These are phyloP conservation scores for Tryphoninae sp. DNA, from an alignment of 2,888 invertebrate genomes.

Conservation along the genomic window DNA sequence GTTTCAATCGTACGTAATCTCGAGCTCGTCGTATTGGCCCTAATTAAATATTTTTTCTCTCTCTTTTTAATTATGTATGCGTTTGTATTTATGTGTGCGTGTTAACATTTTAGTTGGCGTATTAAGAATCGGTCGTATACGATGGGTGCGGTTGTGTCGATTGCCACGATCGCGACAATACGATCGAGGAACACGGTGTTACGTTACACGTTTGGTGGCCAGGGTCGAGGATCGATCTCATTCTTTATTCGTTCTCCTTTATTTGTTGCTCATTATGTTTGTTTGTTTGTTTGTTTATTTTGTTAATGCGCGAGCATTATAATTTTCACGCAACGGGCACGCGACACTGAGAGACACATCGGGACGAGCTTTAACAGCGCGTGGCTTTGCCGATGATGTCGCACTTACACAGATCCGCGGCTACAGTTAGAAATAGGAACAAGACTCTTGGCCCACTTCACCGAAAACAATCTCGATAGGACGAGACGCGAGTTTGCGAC, in stretches of 20 bases:
- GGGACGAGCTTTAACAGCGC: constrained; percentile 27
- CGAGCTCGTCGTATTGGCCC: not conserved
- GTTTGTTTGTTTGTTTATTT: not conserved
- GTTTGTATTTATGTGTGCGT: constrained; percentile 11
- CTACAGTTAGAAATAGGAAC: constrained; percentile 77
- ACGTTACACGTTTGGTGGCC: constrained; percentile 45
- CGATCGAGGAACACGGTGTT: constrained; percentile 52
- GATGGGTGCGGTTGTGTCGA: constrained; percentile 44
- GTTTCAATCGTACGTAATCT: not conserved
- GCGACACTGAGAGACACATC: constrained; percentile 50
- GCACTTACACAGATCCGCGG: constrained; percentile 61
- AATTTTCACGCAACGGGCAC: constrained; percentile 57
- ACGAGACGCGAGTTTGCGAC: not conserved
- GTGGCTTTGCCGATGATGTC: constrained; percentile 55
- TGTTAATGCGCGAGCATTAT: constrained; percentile 7
- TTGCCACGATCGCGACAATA: constrained; percentile 54
- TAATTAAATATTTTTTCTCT: not conserved
- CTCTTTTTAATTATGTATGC: not conserved
- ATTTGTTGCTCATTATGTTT: not conserved
- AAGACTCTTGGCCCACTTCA: constrained; percentile 70
- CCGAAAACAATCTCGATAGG: constrained; percentile 1
- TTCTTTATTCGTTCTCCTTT: constrained; percentile 31
- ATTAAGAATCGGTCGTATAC: not conserved
- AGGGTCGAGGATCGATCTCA: constrained; percentile 30
- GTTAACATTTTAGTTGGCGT: not conserved